Conservation (phyloP, 2,113 vertebrate species). For the Notarius quadriscutis region DNA sequence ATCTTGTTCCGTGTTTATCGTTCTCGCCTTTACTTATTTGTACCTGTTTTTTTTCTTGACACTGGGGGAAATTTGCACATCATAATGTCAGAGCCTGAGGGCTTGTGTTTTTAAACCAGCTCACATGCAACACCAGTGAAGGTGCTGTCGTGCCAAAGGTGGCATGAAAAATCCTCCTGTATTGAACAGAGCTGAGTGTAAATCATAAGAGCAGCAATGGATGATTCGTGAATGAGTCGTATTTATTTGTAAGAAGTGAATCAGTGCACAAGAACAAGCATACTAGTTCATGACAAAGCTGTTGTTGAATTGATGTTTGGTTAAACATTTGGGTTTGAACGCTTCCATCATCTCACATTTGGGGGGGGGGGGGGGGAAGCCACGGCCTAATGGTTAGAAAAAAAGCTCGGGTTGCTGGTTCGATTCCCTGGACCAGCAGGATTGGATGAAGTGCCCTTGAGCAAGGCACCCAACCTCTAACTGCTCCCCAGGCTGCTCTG, state of each 20-base stretch:
- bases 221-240: background rate
- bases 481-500: no score
- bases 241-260: background rate
- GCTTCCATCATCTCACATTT: background rate
- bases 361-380: no score
- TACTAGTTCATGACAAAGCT: background rate
- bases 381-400: no score
- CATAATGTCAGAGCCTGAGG: constrained; percentile 10
- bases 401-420: no score
- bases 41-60: background rate
- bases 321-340: background rate
- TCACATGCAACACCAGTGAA: constrained; percentile 1
- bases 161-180: background rate
- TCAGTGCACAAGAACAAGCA: background rate
- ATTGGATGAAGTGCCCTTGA: no score
- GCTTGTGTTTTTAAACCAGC: constrained; percentile 1
- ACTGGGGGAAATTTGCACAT: constrained; percentile 1
- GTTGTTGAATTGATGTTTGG: background rate
- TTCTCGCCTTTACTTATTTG: constrained; percentile 17
- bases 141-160: constrained; percentile 3
- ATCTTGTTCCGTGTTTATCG: constrained; percentile 10
- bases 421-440: no score
- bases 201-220: background rate
- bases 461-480: no score
- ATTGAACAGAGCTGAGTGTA: background rate